These are phyloP conservation scores for Drosophila pseudoananassae DNA, from an alignment of 1,140 invertebrate genomes.

Conservation along the genomic window DNA sequence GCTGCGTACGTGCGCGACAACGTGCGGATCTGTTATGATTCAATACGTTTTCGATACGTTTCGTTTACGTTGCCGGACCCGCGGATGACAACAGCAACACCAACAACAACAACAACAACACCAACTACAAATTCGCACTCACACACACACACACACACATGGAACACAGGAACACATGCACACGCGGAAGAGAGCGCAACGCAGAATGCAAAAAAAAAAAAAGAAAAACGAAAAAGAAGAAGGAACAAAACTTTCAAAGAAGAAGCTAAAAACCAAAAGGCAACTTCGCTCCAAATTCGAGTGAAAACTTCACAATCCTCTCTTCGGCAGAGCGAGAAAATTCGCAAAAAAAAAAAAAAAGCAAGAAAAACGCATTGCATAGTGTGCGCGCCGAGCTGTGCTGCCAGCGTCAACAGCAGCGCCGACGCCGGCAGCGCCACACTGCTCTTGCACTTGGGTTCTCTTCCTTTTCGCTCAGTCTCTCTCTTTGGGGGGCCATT, in stretches of 20 bases:
- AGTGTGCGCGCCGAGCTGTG: constrained; percentile 21
- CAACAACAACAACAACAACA: constrained; percentile 26
- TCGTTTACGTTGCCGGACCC: constrained; percentile 71
- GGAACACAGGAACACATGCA: constrained; percentile 14
- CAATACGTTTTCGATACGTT: constrained; percentile 81
- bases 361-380: constrained; percentile 46
- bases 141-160: constrained; percentile 31
- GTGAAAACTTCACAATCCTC: constrained; percentile 21
- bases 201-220: constrained; percentile 67
- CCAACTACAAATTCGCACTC: constrained; percentile 19
- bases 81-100: constrained; percentile 41
- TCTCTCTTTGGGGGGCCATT: constrained; percentile 2
- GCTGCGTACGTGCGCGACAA: constrained; percentile 81
- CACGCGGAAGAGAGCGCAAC: constrained; percentile 46
- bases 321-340: constrained; percentile 4
- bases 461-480: constrained; percentile 1
- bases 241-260: neutral
- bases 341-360: constrained; percentile 19
- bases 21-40: constrained; percentile 82
- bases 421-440: constrained; percentile 1
- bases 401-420: constrained; percentile 13
- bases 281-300: constrained; percentile 35
- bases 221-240: too few species aligned
- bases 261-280: constrained; percentile 25
- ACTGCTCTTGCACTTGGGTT: constrained; percentile 26